Evolutionary conservation across 2,888 invertebrate genomes (phyloP).

Genomic region (Hypomecis punctinalis): DNA sequence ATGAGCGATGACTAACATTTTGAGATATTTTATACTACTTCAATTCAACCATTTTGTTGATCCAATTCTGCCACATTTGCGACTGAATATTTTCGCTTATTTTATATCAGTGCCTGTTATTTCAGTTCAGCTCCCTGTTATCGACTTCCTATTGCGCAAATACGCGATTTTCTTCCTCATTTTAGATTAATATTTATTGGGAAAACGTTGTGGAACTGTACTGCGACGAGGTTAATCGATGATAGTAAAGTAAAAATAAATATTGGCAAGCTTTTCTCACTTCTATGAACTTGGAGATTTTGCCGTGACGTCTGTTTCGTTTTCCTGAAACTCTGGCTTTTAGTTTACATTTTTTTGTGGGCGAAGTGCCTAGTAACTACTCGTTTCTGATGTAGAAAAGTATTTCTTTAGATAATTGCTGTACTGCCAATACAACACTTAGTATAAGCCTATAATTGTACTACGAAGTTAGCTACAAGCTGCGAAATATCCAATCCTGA

Average conservation of each 20-base stretch:
- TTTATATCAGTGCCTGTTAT: slow-evolving; percentile 4
- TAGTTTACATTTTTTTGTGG: slow-evolving; percentile 13
- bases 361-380: neutral
- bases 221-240: slow-evolving; percentile 57
- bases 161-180: slow-evolving; percentile 19
- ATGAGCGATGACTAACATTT: too few species aligned
- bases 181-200: slow-evolving; percentile 16
- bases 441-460: too few species aligned
- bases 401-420: neutral
- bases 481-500: too few species aligned
- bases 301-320: slow-evolving; percentile 54
- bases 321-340: slow-evolving; percentile 45
- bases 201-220: slow-evolving; percentile 40
- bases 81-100: neutral
- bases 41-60: too few species aligned
- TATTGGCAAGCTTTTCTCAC: slow-evolving; percentile 70
- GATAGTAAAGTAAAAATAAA: slow-evolving; percentile 65
- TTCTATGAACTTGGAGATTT: slow-evolving; percentile 70
- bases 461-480: too few species aligned
- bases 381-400: neutral
- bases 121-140: slow-evolving; percentile 17
- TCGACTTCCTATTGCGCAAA: slow-evolving; percentile 29
- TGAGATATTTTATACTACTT: too few species aligned
- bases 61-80: neutral
- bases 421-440: too few species aligned